Conservation (phyloP, 2,888 invertebrate species). For the Bombyx huttoni region DNA sequence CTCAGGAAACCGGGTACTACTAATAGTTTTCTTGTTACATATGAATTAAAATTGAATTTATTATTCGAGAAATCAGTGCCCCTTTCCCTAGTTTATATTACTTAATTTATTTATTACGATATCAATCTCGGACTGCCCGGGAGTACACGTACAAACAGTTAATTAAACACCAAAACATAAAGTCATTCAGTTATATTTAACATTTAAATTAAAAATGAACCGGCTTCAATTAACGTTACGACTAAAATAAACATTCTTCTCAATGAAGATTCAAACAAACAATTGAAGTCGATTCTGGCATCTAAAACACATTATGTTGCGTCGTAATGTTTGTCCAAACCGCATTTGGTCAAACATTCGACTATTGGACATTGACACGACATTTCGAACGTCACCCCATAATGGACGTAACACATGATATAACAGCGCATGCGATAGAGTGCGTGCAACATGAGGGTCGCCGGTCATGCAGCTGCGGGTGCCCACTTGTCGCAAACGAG, state of each 20-base stretch:
- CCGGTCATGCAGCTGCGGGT: neutral
- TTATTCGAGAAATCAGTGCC: neutral
- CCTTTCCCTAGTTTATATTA: neutral
- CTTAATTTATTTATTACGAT: too few species aligned
- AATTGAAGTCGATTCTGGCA: conserved; percentile 13
- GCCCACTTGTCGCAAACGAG: neutral
- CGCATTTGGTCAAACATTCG: neutral
- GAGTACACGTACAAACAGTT: neutral
- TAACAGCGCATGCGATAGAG: conserved; percentile 47
- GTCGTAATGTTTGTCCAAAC: conserved; percentile 4
- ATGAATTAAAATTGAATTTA: neutral
- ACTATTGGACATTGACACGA: neutral
- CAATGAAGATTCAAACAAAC: neutral
- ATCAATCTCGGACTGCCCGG: neutral
- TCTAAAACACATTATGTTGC: conserved; percentile 5
- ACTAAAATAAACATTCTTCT: neutral
- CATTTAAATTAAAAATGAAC: conserved; percentile 10
- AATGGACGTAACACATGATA: conserved; percentile 2
- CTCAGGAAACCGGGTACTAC: neutral
- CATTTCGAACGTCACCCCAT: neutral
- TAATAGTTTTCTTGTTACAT: neutral
- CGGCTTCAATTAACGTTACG: conserved; percentile 15
- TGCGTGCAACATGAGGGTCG: conserved; percentile 27
- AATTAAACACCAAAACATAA: conserved; percentile 1
- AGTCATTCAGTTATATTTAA: conserved; percentile 9